Conservation (phyloP, 2,888 invertebrate genomes). For the Opisthograptis luteolata region DNA sequence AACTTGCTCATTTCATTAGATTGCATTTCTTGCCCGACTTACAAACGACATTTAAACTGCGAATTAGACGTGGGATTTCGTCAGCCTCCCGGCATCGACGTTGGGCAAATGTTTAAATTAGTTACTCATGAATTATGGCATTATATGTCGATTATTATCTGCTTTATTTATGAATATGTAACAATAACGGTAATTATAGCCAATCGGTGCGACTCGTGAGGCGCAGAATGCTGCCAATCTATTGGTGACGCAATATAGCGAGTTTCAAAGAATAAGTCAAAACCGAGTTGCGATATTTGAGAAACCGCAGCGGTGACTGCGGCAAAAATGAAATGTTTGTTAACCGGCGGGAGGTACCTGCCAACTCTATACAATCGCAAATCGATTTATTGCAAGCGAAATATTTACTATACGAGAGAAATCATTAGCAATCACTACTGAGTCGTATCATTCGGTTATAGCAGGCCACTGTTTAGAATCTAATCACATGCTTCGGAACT, state of each 20-base stretch:
- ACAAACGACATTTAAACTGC: constrained; percentile 16
- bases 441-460: neutral
- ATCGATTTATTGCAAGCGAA: constrained; percentile 3
- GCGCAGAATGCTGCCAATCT: neutral
- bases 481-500: too few species aligned
- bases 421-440: neutral
- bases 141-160: too few species aligned
- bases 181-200: too few species aligned
- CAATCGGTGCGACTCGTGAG: neutral
- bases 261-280: constrained; percentile 1
- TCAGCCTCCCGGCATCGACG: constrained; percentile 3
- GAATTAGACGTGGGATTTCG: constrained; percentile 15
- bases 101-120: neutral
- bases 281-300: constrained; percentile 6
- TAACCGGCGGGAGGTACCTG: too few species aligned
- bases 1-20: neutral
- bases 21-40: neutral
- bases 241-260: neutral
- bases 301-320: constrained; percentile 5
- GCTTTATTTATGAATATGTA: too few species aligned
- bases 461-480: too few species aligned
- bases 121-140: neutral
- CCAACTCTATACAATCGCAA: constrained; percentile 1
- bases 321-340: constrained; percentile 1
- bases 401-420: neutral